Percentiles rank a stretch among this genome's conserved stretches.
Evolutionary conservation across 2,888 invertebrate genomes (phyloP).

Genomic region (Aphodius sticticus): DNA sequence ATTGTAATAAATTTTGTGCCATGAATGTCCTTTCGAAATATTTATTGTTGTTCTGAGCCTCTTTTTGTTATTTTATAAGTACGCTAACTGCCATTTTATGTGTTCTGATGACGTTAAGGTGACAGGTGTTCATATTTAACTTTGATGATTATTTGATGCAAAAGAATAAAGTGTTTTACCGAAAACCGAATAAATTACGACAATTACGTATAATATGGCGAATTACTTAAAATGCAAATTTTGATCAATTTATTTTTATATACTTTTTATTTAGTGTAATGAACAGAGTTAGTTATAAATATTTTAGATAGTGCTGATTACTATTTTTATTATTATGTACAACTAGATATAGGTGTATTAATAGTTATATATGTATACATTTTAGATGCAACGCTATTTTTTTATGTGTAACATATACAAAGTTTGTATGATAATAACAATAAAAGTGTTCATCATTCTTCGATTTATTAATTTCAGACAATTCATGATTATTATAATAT

Average conservation of each 20-base stretch:
- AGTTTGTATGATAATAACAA: constrained; percentile 17
- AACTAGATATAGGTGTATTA: neutral
- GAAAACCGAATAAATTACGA: neutral
- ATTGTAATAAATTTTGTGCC: constrained; percentile 9
- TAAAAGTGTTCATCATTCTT: neutral
- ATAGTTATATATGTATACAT: neutral
- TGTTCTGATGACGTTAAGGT: constrained; percentile 30
- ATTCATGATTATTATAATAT: too few relatives aligned
- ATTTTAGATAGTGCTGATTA: constrained; percentile 1
- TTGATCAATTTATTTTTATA: constrained; percentile 15
- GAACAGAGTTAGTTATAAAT: constrained; percentile 7
- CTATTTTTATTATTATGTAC: neutral
- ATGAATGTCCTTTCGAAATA: constrained; percentile 30
- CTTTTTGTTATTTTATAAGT: constrained; percentile 20
- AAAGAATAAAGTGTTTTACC: neutral
- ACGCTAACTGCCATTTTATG: constrained; percentile 38
- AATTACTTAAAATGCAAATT: constrained; percentile 13
- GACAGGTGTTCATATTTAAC: constrained; percentile 12
- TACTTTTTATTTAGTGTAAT: constrained; percentile 12
- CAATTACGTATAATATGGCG: neutral
- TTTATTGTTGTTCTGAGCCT: constrained; percentile 32
- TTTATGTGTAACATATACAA: constrained; percentile 21
- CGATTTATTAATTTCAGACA: neutral
- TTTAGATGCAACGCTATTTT: constrained; percentile 23
- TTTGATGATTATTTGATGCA: neutral